phyloP scores from a whole-genome alignment of 2,888 invertebrate genomes.

The Dryomyza anilis region DNA sequence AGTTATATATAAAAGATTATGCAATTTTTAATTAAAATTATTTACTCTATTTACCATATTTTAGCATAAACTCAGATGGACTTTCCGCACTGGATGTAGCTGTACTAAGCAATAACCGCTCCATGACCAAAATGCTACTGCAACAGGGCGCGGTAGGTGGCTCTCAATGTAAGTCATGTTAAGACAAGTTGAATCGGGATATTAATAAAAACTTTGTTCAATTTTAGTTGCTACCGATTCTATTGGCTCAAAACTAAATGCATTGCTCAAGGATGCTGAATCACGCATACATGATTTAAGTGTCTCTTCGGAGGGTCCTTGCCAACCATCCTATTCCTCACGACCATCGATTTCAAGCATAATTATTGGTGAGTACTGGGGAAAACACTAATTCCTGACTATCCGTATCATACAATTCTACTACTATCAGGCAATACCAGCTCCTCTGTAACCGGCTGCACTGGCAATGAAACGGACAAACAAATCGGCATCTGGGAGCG shows the following conservation, averaged over 20 bases:
- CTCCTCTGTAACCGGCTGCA: conserved; percentile 70
- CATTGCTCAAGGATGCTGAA: conserved; percentile 82
- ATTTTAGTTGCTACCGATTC: conserved; percentile 64
- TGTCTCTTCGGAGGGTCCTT: conserved; percentile 62
- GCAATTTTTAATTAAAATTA: not conserved
- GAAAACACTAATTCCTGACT: not conserved
- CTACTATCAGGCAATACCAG: conserved; percentile 54
- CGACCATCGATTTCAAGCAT: conserved; percentile 66
- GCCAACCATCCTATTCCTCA: conserved; percentile 54
- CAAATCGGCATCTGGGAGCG: conserved; percentile 89
- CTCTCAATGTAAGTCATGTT: conserved; percentile 69
- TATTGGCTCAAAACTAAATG: conserved; percentile 76
- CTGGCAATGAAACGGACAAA: conserved; percentile 78
- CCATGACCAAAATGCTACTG: conserved; percentile 87
- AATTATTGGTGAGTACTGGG: conserved; percentile 62
- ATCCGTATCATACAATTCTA: not conserved
- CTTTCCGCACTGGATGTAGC: conserved; percentile 92
- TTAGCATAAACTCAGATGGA: conserved; percentile 85
- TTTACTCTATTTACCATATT: not conserved
- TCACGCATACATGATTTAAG: conserved; percentile 80
- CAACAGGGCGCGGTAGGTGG: conserved; percentile 86
- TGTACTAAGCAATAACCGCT: conserved; percentile 85
- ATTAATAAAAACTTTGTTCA: no score
- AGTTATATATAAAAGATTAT: not conserved
- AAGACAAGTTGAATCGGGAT: not conserved